Conservation (phyloP, 2,113 vertebrate genomes). For the Macrotus californicus region DNA sequence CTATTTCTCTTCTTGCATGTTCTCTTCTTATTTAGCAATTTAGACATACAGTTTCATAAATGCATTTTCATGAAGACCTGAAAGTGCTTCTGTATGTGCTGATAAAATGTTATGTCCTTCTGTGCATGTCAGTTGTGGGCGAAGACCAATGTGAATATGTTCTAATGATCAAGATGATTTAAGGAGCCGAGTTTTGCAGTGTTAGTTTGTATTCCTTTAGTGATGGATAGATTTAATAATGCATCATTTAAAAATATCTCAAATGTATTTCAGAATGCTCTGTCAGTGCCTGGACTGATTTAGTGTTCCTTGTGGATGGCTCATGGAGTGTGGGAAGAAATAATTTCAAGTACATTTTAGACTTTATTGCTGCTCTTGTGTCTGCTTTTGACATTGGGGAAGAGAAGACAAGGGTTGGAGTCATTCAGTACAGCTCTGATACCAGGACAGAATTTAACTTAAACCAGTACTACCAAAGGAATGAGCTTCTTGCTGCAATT, state of each 20-base stretch:
- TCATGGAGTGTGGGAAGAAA: slow-evolving; percentile 91
- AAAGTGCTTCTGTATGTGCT: not conserved
- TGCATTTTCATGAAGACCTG: not conserved
- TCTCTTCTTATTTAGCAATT: not conserved
- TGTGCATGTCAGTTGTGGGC: not conserved
- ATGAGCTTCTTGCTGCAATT: slow-evolving; percentile 88
- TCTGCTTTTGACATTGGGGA: slow-evolving; percentile 93
- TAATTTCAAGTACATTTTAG: slow-evolving; percentile 91
- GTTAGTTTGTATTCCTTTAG: not conserved
- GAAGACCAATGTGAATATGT: not conserved
- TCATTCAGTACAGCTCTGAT: slow-evolving; percentile 92
- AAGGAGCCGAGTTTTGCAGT: not conserved
- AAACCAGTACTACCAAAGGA: slow-evolving; percentile 83
- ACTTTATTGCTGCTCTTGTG: slow-evolving; percentile 86
- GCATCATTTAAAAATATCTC: not conserved
- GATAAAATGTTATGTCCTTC: not conserved
- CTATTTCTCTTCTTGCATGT: not conserved
- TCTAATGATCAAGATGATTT: not conserved
- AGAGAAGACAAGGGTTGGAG: slow-evolving; percentile 90
- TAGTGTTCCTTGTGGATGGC: slow-evolving; percentile 93
- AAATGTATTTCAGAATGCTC: slow-evolving; percentile 87
- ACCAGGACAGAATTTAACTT: slow-evolving; percentile 90
- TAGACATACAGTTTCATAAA: not conserved
- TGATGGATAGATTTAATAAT: not conserved
- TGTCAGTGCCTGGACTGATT: slow-evolving; percentile 84